Evolutionary conservation across 2,888 invertebrate genomes (phyloP).

Genomic region (Enoplolaimus lenunculus): DNA sequence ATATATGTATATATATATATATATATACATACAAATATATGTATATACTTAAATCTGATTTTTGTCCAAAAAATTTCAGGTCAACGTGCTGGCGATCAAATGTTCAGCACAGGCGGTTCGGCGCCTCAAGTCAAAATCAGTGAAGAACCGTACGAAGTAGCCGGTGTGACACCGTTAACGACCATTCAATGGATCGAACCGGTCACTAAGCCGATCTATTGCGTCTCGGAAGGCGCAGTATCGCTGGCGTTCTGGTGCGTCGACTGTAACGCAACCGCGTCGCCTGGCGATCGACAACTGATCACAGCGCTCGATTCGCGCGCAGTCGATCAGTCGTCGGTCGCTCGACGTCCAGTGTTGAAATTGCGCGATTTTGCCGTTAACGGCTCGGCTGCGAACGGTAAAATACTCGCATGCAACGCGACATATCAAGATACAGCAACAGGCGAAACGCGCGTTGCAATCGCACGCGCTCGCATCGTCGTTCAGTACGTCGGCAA

Average conservation of each 20-base stretch:
- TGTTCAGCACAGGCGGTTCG: background rate
- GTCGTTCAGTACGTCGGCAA: conserved; percentile 2
- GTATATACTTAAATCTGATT: too few relatives aligned
- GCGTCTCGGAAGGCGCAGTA: background rate
- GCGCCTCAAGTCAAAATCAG: conserved; percentile 9
- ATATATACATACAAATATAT: too few relatives aligned
- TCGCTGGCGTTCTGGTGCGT: background rate
- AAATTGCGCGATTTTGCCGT: background rate
- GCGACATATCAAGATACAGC: background rate
- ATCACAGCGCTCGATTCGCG: background rate
- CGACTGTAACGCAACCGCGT: conserved; percentile 5
- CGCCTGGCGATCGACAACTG: background rate
- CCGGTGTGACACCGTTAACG: background rate
- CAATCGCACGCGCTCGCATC: background rate
- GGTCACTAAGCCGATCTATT: background rate
- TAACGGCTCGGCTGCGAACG: background rate
- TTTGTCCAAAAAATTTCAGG: too few relatives aligned
- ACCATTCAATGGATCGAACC: background rate
- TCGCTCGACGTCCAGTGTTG: conserved; percentile 7
- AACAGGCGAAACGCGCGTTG: background rate
- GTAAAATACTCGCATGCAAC: background rate
- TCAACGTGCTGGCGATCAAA: background rate
- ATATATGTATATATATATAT: too few relatives aligned
- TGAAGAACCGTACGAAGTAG: background rate
- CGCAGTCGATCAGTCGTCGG: background rate